phyloP scores from a whole-genome alignment of 2,888 invertebrate genomes.

The Camptogramma bilineatum region DNA sequence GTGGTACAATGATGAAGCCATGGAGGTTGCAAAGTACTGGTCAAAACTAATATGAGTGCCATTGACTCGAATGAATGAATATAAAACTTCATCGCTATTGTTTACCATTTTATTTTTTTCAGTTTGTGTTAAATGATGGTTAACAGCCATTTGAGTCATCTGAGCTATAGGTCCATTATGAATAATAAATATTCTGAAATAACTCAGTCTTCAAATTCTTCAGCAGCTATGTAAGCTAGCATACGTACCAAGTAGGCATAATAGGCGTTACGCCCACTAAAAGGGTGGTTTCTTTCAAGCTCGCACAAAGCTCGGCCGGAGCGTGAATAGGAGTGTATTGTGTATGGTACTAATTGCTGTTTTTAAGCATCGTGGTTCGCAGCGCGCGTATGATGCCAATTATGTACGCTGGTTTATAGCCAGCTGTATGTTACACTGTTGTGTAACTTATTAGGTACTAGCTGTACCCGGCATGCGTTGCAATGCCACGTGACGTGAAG shows the following conservation, averaged over 20 bases:
- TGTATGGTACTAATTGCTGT: slow-evolving; percentile 40
- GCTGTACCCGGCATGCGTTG: too few species aligned
- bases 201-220: neutral
- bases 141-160: too few species aligned
- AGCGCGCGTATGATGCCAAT: slow-evolving; percentile 39
- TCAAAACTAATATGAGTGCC: too few species aligned
- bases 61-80: too few species aligned
- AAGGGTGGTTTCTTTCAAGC: slow-evolving; percentile 18
- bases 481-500: too few species aligned
- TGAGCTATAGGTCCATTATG: too few species aligned
- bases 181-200: neutral
- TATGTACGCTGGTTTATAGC: slow-evolving; percentile 38
- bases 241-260: slow-evolving; percentile 9
- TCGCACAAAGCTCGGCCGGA: slow-evolving; percentile 28
- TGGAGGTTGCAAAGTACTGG: too few species aligned
- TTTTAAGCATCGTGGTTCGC: slow-evolving; percentile 29
- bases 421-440: slow-evolving; percentile 8
- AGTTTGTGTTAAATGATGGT: too few species aligned
- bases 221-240: neutral
- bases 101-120: too few species aligned
- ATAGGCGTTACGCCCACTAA: slow-evolving; percentile 12
- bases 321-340: slow-evolving; percentile 37
- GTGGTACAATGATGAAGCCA: too few species aligned
- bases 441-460: slow-evolving; percentile 7
- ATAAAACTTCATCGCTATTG: too few species aligned